Percentiles rank a stretch among this genome's conserved stretches.
Evolutionary conservation across 2,888 invertebrate genomes (phyloP).

Genomic region (Napeogenes inachia): DNA sequence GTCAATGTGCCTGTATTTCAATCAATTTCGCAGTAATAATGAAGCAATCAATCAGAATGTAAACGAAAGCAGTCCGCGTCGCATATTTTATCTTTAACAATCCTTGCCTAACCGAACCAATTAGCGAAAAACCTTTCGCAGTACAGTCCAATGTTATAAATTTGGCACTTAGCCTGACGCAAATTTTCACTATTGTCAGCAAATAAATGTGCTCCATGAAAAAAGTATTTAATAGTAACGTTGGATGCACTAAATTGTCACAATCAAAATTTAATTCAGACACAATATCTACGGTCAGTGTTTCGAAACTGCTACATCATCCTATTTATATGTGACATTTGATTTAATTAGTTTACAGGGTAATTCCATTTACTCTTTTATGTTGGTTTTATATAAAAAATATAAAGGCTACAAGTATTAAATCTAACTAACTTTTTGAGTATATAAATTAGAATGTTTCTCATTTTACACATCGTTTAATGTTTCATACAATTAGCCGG

Average conservation of each 20-base stretch:
- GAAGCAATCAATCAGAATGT: constrained; percentile 72
- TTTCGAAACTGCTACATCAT: constrained; percentile 15
- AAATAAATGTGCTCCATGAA: constrained; percentile 61
- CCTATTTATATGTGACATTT: constrained; percentile 18
- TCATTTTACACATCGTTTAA: too few relatives aligned
- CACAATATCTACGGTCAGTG: constrained; percentile 36
- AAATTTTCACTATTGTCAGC: constrained; percentile 72
- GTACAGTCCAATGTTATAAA: constrained; percentile 70
- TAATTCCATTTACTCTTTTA: constrained; percentile 8
- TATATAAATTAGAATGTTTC: too few relatives aligned
- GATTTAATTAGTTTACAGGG: constrained; percentile 7
- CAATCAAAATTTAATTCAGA: constrained; percentile 45
- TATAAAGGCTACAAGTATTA: too few relatives aligned
- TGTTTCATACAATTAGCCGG: too few relatives aligned
- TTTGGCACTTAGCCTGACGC: constrained; percentile 77
- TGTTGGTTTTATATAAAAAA: background rate
- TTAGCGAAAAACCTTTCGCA: constrained; percentile 72
- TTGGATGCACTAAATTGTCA: constrained; percentile 64
- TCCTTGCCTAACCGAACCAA: constrained; percentile 71
- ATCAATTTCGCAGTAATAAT: constrained; percentile 53
- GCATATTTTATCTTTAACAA: constrained; percentile 78
- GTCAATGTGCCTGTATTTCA: constrained; percentile 34
- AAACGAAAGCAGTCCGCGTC: constrained; percentile 71
- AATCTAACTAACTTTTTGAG: background rate
- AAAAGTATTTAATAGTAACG: constrained; percentile 58